Conservation (phyloP, 2,888 invertebrate species). For the Chesias legatella region DNA sequence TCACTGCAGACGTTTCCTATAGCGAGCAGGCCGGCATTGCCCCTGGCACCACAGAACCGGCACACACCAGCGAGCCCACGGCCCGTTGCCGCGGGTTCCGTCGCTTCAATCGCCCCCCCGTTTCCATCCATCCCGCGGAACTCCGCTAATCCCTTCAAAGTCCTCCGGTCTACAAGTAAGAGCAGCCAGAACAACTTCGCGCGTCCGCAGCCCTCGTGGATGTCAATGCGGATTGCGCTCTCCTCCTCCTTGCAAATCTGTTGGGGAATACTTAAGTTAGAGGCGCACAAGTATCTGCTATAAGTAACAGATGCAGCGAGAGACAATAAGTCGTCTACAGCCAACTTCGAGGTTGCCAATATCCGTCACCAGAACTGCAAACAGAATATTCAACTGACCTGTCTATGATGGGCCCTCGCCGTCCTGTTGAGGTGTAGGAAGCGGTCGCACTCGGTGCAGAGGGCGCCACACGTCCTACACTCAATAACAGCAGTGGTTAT, state of each 20-base stretch:
- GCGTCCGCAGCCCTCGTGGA: conserved; percentile 98
- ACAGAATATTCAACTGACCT: too few species aligned
- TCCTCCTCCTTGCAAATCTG: conserved; percentile 97
- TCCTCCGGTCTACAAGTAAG: conserved; percentile 94
- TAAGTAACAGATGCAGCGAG: too few species aligned
- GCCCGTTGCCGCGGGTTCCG: conserved; percentile 26
- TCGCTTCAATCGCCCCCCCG: conserved; percentile 33
- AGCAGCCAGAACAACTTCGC: conserved; percentile 97
- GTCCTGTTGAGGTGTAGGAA: conserved; percentile 95
- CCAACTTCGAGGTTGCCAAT: too few species aligned
- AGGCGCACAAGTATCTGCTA: too few species aligned
- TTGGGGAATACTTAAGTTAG: neutral
- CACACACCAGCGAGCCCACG: conserved; percentile 85
- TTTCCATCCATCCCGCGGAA: conserved; percentile 87
- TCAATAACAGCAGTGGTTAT: conserved; percentile 95
- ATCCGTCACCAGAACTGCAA: too few species aligned
- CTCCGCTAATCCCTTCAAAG: conserved; percentile 94
- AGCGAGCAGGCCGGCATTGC: conserved; percentile 90
- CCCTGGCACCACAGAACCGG: conserved; percentile 94
- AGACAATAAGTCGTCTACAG: too few species aligned
- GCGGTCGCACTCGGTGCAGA: conserved; percentile 97
- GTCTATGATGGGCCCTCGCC: conserved; percentile 91
- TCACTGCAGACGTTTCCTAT: conserved; percentile 97
- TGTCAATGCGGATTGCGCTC: conserved; percentile 96
- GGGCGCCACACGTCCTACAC: conserved; percentile 93